Evolutionary conservation across 2,113 vertebrate species (phyloP).

Genomic region (Cygnus atratus): DNA sequence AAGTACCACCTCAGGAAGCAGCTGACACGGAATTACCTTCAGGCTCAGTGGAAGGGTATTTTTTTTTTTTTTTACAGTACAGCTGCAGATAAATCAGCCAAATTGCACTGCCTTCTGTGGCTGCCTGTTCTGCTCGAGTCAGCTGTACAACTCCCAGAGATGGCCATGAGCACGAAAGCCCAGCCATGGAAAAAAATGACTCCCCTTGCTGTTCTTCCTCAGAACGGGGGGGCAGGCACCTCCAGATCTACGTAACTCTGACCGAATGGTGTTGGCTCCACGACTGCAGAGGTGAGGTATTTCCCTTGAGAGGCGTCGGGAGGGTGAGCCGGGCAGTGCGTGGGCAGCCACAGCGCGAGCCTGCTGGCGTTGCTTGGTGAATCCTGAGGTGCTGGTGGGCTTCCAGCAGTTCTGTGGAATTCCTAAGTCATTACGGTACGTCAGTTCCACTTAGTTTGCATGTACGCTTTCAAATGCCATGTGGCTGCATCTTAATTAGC

Average conservation of each 20-base stretch:
- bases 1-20: neutral
- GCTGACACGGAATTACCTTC: neutral
- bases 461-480: rapidly evolving
- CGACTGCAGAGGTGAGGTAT: neutral
- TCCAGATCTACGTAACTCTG: neutral
- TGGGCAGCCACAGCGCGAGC: neutral
- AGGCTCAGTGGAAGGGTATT: neutral
- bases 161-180: neutral
- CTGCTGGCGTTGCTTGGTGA: neutral
- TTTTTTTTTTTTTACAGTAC: neutral
- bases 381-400: neutral
- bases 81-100: neutral
- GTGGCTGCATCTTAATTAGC: neutral
- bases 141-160: neutral
- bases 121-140: neutral
- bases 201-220: neutral
- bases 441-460: neutral
- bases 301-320: neutral
- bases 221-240: neutral
- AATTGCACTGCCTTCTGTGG: neutral
- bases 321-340: neutral
- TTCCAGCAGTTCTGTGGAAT: neutral
- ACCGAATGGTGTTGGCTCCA: neutral
- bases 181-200: neutral
- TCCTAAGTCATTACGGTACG: neutral